A percentile compares a stretch with the other conserved stretches of the same genome.
phyloP scores from a whole-genome alignment of 1,140 invertebrate species.

The Drosophila lacertosa region DNA sequence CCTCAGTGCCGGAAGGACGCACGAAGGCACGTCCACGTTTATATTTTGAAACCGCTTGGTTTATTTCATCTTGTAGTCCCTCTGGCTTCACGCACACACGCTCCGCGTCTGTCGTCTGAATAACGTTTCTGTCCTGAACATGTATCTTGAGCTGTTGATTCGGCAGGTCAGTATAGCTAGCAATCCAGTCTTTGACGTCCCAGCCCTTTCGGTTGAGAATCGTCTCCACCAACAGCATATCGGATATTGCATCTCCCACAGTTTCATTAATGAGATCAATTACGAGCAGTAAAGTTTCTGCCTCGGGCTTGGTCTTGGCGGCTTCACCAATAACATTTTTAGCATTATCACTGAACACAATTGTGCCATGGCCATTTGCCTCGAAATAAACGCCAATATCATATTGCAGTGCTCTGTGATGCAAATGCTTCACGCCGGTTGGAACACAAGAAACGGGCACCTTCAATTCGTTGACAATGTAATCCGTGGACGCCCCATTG shows the following conservation, averaged over 20 bases:
- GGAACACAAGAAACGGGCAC: constrained; percentile 94
- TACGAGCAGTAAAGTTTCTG: constrained; percentile 87
- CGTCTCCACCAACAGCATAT: constrained; percentile 96
- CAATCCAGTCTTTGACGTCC: constrained; percentile 91
- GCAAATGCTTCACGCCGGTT: constrained; percentile 99
- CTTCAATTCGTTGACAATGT: constrained; percentile 93
- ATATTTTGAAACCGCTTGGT: constrained; percentile 89
- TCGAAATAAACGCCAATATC: constrained; percentile 99
- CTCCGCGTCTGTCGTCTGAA: constrained; percentile 95
- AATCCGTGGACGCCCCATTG: constrained; percentile 97
- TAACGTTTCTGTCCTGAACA: constrained; percentile 92
- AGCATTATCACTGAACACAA: constrained; percentile 90
- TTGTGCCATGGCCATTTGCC: constrained; percentile 99
- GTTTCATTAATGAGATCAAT: constrained; percentile 97
- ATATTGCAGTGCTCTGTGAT: constrained; percentile 94
- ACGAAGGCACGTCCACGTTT: constrained; percentile 93
- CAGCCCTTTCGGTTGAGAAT: constrained; percentile 93
- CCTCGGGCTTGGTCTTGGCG: constrained; percentile 83
- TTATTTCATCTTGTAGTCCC: constrained; percentile 93
- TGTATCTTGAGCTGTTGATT: constrained; percentile 95
- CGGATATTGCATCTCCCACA: constrained; percentile 98
- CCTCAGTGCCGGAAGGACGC: constrained; percentile 98
- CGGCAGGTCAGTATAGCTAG: constrained; percentile 90
- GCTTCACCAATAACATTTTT: constrained; percentile 81
- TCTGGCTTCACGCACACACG: constrained; percentile 90